Conservation (phyloP, 2,113 vertebrate genomes). For the Ctenomys sociabilis region DNA sequence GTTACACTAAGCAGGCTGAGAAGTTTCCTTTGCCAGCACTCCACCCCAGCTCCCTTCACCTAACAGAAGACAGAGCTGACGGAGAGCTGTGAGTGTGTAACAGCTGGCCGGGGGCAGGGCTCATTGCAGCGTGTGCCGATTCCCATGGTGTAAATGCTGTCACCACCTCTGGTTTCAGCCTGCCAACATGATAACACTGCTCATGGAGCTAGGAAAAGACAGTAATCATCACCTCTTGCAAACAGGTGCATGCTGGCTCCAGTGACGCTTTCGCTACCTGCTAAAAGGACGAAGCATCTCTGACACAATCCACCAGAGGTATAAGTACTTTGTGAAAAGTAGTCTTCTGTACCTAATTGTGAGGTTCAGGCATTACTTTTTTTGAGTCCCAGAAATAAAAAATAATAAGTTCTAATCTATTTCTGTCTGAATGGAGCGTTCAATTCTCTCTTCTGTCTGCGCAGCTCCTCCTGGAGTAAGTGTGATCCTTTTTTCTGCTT, state of each 20-base stretch:
- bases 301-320: background rate
- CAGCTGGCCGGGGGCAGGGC: background rate
- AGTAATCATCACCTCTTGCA: background rate
- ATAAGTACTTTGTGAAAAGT: background rate
- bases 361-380: conserved; percentile 47
- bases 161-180: background rate
- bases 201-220: background rate
- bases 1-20: background rate
- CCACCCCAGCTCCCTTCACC: background rate
- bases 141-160: background rate
- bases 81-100: background rate
- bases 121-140: background rate
- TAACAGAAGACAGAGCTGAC: background rate
- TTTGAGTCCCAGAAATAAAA: conserved; percentile 49
- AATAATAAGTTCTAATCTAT: conserved; percentile 62
- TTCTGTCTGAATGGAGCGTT: conserved; percentile 57
- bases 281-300: background rate
- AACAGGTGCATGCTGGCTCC: background rate
- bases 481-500: conserved; percentile 54
- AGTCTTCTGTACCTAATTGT: conserved; percentile 46
- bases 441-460: conserved; percentile 56
- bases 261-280: background rate
- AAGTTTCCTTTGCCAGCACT: background rate
- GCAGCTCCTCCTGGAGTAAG: conserved; percentile 49
- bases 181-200: background rate